Evolutionary conservation across 2,888 invertebrate species (phyloP), one percentile per base, ranked within the genome.

Genomic region (Dorcus parallelipipedus): DNA sequence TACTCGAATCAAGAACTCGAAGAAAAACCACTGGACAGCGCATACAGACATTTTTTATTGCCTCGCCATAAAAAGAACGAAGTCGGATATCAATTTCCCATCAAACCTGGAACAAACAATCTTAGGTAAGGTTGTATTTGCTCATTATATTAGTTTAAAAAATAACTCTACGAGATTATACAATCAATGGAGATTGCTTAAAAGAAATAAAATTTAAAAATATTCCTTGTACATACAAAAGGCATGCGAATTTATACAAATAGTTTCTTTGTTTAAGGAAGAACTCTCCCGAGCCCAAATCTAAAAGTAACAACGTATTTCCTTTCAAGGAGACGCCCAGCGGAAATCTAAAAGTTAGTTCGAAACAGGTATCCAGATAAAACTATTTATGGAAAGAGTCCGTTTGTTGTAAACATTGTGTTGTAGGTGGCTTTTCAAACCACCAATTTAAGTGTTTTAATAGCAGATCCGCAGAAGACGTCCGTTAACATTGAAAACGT

Each of bases 301-400:
- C 20, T 10, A 48, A 51, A 10, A 42, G 43, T 3, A 43, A 9
- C n/a, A 42, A 58, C 51, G 51, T 54, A n/a, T 88, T 88, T 73
- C 88, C 88, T 2, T 88, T 88, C 69, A 84, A 84, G 71, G 73
- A 82, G 2, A 88, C 88, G 1, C 85, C 87, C 0, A 88, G 88
- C 73, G 88, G 87, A 64, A 85, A 88, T 73, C 77, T 88, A 53
- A 88, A 88, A 80, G 83, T 88, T 59, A 80, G 84, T 56, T 86
- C 87, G 2, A 84, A 87, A 75, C 87, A 88, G 82, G 87, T 87
- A 20, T 20, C 3, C 20, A 3, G 1, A 20, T 20, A 1, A 1
- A 1, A 14, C 14, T 14, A n/a, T n/a, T 14, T 14, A 14, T 14
- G 1, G 1, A 1, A 14, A 14, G 14, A 14, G 14, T 14, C 14